phyloP scores from a whole-genome alignment of 2,113 vertebrate species.

The Psephotus haematonotus region DNA sequence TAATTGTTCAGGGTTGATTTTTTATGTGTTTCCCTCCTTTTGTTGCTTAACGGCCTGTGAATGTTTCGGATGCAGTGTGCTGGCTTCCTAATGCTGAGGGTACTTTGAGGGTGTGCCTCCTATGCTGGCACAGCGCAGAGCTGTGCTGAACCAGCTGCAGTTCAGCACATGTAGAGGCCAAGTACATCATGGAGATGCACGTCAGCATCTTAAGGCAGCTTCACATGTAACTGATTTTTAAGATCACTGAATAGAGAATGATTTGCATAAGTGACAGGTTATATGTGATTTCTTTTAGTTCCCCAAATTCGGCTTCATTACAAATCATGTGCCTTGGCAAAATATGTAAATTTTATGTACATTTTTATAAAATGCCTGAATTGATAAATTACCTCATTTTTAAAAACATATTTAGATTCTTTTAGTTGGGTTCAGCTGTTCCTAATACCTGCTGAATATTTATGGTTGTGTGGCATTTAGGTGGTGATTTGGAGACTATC shows the following conservation, averaged over 20 bases:
- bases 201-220: not conserved
- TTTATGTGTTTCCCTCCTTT: not conserved
- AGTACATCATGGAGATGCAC: not conserved
- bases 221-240: not conserved
- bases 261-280: not conserved
- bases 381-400: not conserved
- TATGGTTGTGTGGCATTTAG: not conserved
- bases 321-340: not conserved
- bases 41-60: fast-evolving
- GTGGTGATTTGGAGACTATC: not conserved
- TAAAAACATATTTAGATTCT: not conserved
- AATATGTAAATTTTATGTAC: not conserved
- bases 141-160: not conserved
- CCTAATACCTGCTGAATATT: not conserved
- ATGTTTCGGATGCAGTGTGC: not conserved
- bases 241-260: not conserved
- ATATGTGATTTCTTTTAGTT: not conserved
- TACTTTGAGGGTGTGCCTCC: not conserved
- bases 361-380: not conserved
- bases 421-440: not conserved
- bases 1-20: not conserved
- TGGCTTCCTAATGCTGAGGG: not conserved
- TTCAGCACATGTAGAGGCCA: not conserved
- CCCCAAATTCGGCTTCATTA: not conserved
- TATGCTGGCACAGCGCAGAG: not conserved